A percentile compares a stretch with the other conserved stretches of the same genome.
Evolutionary conservation across 2,113 vertebrate species (phyloP).

Genomic region (Gavia stellata): DNA sequence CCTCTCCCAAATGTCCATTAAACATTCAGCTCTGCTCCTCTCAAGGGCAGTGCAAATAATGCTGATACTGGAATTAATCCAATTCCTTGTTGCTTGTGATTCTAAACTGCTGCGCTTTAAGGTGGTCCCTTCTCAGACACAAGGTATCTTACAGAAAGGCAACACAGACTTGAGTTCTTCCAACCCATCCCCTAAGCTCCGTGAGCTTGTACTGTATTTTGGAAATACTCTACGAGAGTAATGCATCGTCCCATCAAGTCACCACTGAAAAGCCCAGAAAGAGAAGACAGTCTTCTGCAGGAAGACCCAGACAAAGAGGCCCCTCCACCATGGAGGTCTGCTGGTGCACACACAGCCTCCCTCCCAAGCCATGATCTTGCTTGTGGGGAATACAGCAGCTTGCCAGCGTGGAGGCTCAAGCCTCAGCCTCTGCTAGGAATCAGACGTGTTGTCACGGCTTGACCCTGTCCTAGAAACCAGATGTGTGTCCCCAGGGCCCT

Average conservation of each 20-base stretch:
- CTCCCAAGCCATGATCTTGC: accelerated
- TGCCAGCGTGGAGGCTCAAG: accelerated
- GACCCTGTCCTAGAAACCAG: neutral
- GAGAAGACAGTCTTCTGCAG: neutral
- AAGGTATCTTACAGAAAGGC: neutral
- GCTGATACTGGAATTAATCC: neutral
- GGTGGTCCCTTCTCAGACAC: neutral
- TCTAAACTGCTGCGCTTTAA: neutral
- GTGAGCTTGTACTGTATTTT: neutral
- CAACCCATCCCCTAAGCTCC: neutral
- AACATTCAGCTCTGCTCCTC: neutral
- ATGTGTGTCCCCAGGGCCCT: neutral
- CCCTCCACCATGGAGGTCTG: neutral
- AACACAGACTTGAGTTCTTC: neutral
- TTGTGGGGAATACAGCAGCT: neutral
- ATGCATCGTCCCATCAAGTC: accelerated
- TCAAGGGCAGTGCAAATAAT: neutral
- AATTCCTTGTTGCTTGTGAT: neutral
- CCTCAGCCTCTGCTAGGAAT: neutral
- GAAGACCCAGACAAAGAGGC: neutral
- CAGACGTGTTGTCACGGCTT: neutral
- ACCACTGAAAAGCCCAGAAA: neutral
- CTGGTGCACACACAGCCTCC: neutral
- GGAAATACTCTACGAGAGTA: neutral
- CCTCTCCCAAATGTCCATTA: neutral